Evolutionary conservation across 2,888 invertebrate genomes (phyloP), one percentile per base, ranked within the genome.

Genomic region (Halictus quadricinctus): DNA sequence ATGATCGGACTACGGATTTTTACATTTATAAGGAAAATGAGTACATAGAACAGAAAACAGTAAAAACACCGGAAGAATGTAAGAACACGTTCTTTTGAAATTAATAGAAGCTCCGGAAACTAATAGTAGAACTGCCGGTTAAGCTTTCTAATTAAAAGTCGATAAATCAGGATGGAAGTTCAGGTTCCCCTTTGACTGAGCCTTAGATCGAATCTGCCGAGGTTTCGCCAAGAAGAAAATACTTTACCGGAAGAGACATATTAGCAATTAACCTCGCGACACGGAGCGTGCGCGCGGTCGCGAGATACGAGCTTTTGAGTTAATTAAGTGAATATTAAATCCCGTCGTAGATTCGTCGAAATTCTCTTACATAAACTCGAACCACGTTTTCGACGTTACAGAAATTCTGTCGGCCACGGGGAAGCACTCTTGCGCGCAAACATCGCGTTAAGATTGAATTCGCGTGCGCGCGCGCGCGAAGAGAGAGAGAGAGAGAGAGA

Each of bases 311-410:
- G 70, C 69, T 70, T 70, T 70, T 46, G 69, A 54, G 74, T 79
- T 82, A 82, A 82, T 82, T 82, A 74, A 58, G 73, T 58, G 69
- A 74, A 79, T 82, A 82, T 79, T 73, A 79, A 82, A 79, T 81
- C 72, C 54, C 43, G 29, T 64, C 15, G 50, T 48, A 46, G 46
- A 69, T 79, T 69, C 15, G 79, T 79, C 73, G 74, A 82, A 82
- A 82, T 82, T 74, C 81, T n/a, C 80, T 82, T 79, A 82, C 58
- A 41, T 70, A 74, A 79, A 74, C 70, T 18, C 4, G 21, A 41
- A n/a, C 7, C 21, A 18, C 50, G 50, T 72, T 76, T 80, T 72
- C 83, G 7, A 18, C 29, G 64, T 18, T 73, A 73, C 25, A 66
- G 81, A 43, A 80, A 80, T 72, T 75, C 50, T 36, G 70, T 21